Conservation (phyloP, 2,113 vertebrate genomes). For the Eidolon helvum region DNA sequence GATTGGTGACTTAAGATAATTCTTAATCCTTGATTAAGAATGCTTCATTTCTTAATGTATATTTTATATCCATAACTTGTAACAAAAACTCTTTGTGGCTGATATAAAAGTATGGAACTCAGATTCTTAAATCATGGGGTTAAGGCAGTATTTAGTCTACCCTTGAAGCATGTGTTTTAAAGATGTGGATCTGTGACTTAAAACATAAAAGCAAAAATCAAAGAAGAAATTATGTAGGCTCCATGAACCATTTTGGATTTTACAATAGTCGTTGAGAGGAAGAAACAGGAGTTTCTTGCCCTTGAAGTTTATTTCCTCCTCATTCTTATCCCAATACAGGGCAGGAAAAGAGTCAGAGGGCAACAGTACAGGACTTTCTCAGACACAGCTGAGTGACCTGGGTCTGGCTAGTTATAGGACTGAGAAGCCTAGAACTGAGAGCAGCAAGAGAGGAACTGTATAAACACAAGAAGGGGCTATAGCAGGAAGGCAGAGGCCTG, state of each 20-base stretch:
- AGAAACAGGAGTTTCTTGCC: not conserved
- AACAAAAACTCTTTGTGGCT: not conserved
- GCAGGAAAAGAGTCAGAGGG: slow-evolving; percentile 41
- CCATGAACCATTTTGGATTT: not conserved
- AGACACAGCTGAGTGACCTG: slow-evolving; percentile 14
- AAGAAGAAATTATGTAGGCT: not conserved
- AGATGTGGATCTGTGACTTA: not conserved
- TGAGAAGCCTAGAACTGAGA: not conserved
- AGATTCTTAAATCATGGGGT: not conserved
- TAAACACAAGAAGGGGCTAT: not conserved
- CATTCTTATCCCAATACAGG: slow-evolving; percentile 34
- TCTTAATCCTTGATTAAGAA: not conserved
- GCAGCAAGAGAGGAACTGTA: not conserved
- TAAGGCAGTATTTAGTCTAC: not conserved
- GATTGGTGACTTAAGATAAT: not conserved
- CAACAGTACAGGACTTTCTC: slow-evolving; percentile 47
- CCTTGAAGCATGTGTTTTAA: not conserved
- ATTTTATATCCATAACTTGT: not conserved
- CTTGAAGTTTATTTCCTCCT: slow-evolving; percentile 23
- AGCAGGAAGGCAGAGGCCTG: slow-evolving; percentile 40
- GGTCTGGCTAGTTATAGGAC: not conserved
- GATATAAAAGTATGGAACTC: not conserved
- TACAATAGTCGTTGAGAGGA: not conserved
- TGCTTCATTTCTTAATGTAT: not conserved
- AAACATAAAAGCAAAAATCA: slow-evolving; percentile 25